A percentile compares a stretch with the other conserved stretches of the same genome.
Evolutionary conservation across 2,888 invertebrate species (phyloP).

Genomic region (Sarcophaga subvicina): DNA sequence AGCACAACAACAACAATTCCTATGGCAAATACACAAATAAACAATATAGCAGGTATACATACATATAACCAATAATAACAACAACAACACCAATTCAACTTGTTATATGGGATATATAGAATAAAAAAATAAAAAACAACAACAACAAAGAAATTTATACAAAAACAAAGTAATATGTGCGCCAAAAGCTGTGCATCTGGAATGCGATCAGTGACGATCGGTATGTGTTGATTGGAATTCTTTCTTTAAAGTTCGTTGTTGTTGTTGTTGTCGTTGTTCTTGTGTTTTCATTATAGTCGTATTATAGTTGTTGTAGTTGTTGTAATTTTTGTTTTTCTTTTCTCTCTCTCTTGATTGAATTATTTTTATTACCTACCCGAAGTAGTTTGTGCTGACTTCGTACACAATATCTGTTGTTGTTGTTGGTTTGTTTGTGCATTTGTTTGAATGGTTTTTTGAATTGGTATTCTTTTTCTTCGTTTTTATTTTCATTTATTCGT

Average conservation of each 20-base stretch:
- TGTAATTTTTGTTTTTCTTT: conserved; percentile 25
- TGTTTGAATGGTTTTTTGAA: conserved; percentile 7
- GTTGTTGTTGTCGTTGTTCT: conserved; percentile 3
- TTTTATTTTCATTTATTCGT: conserved; percentile 24
- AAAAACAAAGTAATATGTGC: conserved; percentile 44
- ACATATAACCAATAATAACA: background rate
- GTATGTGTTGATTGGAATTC: conserved; percentile 74
- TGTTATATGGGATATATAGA: background rate
- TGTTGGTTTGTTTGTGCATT: background rate
- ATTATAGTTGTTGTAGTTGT: background rate
- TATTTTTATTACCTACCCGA: conserved; percentile 70
- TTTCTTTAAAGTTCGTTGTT: conserved; percentile 39
- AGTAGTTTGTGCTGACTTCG: background rate
- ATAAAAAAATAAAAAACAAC: background rate
- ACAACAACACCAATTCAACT: conserved; percentile 15
- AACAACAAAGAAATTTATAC: conserved; percentile 14
- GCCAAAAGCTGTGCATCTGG: conserved; percentile 66
- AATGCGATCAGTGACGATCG: conserved; percentile 73
- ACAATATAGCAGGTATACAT: background rate
- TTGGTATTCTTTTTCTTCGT: background rate
- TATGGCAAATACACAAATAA: background rate
- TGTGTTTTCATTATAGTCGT: background rate
- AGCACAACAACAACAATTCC: background rate
- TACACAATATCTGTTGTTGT: background rate
- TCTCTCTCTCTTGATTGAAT: conserved; percentile 70